Evolutionary conservation across 1,140 invertebrate species (phyloP).

Genomic region (Acromyrmex echinatior): DNA sequence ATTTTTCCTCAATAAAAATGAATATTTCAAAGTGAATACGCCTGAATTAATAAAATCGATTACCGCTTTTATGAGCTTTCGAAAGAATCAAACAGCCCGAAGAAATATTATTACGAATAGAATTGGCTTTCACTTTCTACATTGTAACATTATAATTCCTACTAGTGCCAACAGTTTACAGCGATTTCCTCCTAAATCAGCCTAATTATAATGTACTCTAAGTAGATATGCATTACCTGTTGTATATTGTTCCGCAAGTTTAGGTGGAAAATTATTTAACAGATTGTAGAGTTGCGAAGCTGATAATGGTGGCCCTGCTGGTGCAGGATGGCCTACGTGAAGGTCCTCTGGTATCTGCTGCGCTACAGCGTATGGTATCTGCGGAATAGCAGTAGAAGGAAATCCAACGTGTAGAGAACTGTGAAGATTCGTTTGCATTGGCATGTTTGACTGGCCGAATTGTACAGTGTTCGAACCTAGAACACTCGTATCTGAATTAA

Average conservation of each 20-base stretch:
- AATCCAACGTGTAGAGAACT: conserved; percentile 80
- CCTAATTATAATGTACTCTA: no score
- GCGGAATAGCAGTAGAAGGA: conserved; percentile 64
- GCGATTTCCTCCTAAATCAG: no score
- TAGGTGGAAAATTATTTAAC: conserved; percentile 86
- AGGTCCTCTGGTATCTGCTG: conserved; percentile 78
- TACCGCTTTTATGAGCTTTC: no score
- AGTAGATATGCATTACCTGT: conserved; percentile 57
- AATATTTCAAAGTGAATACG: background rate
- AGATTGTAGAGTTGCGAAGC: conserved; percentile 88
- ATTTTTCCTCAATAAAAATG: no score
- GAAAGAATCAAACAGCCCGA: no score
- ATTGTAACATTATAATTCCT: no score
- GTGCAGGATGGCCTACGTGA: conserved; percentile 78
- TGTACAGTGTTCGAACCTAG: conserved; percentile 72
- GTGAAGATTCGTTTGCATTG: conserved; percentile 83
- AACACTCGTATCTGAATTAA: conserved; percentile 68
- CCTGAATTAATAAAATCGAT: no score
- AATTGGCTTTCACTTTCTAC: no score
- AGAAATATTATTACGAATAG: no score
- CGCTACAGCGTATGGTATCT: conserved; percentile 59
- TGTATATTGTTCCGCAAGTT: conserved; percentile 84
- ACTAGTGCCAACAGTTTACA: no score
- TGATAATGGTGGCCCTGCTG: conserved; percentile 82
- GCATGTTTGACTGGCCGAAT: conserved; percentile 74